These are phyloP conservation scores for Nyctalus aviator DNA, from an alignment of 2,797 vertebrate genomes.

Conservation along the genomic window DNA sequence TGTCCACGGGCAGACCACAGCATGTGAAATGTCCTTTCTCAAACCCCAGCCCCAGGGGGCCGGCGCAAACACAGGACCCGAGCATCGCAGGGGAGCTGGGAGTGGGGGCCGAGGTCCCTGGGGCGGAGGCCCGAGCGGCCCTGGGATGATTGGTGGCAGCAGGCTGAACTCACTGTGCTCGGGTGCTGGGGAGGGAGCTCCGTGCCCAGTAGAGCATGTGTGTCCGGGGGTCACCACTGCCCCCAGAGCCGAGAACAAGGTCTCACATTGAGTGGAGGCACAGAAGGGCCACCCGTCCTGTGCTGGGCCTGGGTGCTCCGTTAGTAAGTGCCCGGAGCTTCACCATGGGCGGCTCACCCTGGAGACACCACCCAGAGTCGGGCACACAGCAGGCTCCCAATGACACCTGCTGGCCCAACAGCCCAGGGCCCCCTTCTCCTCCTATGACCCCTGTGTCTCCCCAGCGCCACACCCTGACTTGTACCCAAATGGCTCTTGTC, in stretches of 20 bases:
- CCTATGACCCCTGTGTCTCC: background rate
- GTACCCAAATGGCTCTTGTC: fast-evolving
- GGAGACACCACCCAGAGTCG: background rate
- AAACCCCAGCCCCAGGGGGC: fast-evolving
- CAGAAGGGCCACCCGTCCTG: background rate
- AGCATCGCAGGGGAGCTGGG: background rate
- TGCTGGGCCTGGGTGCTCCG: background rate
- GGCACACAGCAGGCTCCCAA: background rate
- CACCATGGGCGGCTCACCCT: background rate
- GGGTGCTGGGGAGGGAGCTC: background rate
- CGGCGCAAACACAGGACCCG: background rate
- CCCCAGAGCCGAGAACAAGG: background rate
- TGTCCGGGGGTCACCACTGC: background rate
- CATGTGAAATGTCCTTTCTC: background rate
- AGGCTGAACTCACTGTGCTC: background rate
- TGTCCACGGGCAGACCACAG: background rate
- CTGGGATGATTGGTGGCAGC: no score
- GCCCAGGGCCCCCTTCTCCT: fast-evolving
- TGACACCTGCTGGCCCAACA: background rate
- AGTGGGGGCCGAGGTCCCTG: no score
- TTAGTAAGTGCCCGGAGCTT: background rate
- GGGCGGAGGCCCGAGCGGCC: no score
- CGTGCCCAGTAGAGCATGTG: background rate
- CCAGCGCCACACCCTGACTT: fast-evolving
- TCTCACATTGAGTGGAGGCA: no score